Evolutionary conservation across 2,888 invertebrate genomes (phyloP), one percentile per base, ranked within the genome.

Genomic region (Stratiomys singularior): DNA sequence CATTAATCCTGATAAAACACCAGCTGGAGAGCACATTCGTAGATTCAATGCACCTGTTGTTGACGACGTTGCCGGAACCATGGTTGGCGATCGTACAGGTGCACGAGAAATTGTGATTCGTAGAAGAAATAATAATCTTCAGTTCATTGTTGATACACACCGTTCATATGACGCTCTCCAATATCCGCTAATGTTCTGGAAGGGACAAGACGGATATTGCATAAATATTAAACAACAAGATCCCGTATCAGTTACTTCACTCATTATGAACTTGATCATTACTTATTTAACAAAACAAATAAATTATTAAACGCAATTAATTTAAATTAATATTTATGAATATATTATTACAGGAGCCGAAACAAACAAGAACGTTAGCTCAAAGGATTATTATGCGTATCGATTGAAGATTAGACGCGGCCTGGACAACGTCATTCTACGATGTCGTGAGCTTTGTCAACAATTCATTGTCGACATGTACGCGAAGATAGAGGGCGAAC

Each of bases 11-110:
- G 71, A 71, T 76, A 78, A 76, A 78, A 76, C 76, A 78, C 69
- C 76, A 71, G 76, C 78, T 76, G 78, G 78, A 78, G 71, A 69
- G 56, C 76, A 47, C n/a, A 56, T 82, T 5, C 81, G 84, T 81
- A 83, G 84, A 84, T 85, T 83, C 81, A 84, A 86, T 81, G 84
- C 83, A 78, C 84, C 84, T 78, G 82, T 81, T 80, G 81, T 80
- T 81, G 81, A 82, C 52, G 82, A 83, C 72, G 82, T 83, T 82
- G 83, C 81, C 80, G 81, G 77, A 79, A 81, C 83, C 80, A 82
- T 83, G 81, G 83, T 83, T 81, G 82, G 82, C 80, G 81, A 82
- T 47, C 80, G 78, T 47, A 76, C 78, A 78, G 80, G 30, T 44
- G 66, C 79, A 37, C 80, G 81, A 79, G 76, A 82, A 79, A 81